These are phyloP conservation scores for Macrotrachela quadricornifera DNA, from an alignment of 1,140 invertebrate species.

Conservation along the genomic window DNA sequence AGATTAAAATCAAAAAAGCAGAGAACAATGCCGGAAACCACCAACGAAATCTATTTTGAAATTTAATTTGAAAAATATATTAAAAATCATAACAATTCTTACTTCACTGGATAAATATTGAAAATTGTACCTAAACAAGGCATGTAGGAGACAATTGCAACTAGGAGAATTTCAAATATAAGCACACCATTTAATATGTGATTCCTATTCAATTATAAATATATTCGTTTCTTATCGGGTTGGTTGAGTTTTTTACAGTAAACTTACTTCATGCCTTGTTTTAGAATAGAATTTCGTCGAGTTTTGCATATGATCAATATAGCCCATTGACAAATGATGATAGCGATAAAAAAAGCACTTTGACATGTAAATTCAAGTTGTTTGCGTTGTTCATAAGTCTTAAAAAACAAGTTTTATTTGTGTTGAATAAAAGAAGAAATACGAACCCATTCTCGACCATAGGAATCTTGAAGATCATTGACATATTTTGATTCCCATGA, in stretches of 20 bases:
- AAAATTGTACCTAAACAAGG: constrained; percentile 29
- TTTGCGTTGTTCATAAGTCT: constrained; percentile 83
- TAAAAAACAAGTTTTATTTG: constrained; percentile 12
- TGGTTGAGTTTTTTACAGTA: too few relatives aligned
- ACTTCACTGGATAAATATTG: constrained; percentile 30
- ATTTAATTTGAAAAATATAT: not conserved
- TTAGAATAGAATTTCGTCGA: constrained; percentile 26
- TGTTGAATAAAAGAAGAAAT: not conserved
- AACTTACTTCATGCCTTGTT: constrained; percentile 26
- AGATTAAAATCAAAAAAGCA: constrained; percentile 79
- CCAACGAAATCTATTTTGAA: constrained; percentile 58
- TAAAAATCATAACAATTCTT: constrained; percentile 5
- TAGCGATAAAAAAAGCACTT: constrained; percentile 90
- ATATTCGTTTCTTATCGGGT: too few relatives aligned
- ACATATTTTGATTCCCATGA: constrained; percentile 84
- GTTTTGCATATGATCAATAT: constrained; percentile 32
- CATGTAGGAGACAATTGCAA: constrained; percentile 27
- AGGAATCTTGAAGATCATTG: constrained; percentile 83
- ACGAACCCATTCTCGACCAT: constrained; percentile 90
- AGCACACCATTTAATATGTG: constrained; percentile 30
- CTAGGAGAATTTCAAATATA: constrained; percentile 30
- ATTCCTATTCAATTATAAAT: constrained; percentile 17
- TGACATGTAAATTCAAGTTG: constrained; percentile 87
- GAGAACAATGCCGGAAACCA: constrained; percentile 88
- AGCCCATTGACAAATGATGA: constrained; percentile 41